Conservation (phyloP, 2,113 vertebrate genomes). For the Rallus limicola region DNA sequence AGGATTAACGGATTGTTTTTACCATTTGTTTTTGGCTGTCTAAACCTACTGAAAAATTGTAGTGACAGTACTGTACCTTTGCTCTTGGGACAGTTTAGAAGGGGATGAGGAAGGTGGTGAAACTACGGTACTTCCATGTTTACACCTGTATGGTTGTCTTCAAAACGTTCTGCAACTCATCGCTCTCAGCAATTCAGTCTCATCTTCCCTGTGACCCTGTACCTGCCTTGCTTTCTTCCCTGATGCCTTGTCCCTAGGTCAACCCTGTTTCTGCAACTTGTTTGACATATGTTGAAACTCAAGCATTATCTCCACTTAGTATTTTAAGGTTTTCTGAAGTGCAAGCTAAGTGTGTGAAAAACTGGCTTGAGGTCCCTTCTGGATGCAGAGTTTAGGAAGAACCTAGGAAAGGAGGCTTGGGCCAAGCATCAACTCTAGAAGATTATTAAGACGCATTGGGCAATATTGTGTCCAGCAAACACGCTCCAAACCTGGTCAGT, state of each 20-base stretch:
- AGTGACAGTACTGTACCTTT: neutral
- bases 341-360: neutral
- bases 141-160: neutral
- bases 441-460: neutral
- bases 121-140: neutral
- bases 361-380: neutral
- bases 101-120: neutral
- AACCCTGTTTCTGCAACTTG: neutral
- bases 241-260: neutral
- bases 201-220: neutral
- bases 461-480: neutral
- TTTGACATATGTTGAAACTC: neutral
- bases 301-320: neutral
- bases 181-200: neutral
- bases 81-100: neutral
- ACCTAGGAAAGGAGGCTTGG: accelerated
- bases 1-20: neutral
- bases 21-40: neutral
- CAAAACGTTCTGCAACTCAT: neutral
- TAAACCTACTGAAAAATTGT: neutral
- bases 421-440: neutral
- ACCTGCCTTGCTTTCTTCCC: neutral
- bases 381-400: neutral
- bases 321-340: neutral
- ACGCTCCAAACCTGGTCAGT: neutral